A percentile compares a stretch with the other conserved stretches of the same genome.
Evolutionary conservation across 1,140 invertebrate species (phyloP).

Genomic region (Hesperophylax magnus): DNA sequence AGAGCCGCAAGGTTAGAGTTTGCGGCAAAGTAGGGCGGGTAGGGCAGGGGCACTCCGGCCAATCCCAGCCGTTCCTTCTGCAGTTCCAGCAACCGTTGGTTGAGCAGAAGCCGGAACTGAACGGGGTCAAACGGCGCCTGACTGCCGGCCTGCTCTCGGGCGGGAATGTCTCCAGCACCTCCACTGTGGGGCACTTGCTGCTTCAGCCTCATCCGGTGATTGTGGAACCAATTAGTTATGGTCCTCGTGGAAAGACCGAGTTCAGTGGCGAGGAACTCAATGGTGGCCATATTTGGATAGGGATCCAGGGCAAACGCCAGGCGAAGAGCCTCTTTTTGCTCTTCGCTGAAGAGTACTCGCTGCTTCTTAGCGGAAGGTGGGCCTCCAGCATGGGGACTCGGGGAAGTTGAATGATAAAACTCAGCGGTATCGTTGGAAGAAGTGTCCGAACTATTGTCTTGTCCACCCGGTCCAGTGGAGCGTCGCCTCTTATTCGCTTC

Average conservation of each 20-base stretch:
- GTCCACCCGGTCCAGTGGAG: slow-evolving; percentile 81
- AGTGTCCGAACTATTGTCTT: slow-evolving; percentile 88
- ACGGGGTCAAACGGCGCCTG: slow-evolving; percentile 87
- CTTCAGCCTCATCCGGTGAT: slow-evolving; percentile 98
- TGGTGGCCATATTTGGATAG: slow-evolving; percentile 95
- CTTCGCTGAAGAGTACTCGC: slow-evolving; percentile 95
- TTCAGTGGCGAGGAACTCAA: slow-evolving; percentile 94
- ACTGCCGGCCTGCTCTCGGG: slow-evolving; percentile 75
- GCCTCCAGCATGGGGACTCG: slow-evolving; percentile 75
- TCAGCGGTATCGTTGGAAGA: slow-evolving; percentile 91
- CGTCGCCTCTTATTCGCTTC: slow-evolving; percentile 91
- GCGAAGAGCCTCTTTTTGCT: slow-evolving; percentile 96
- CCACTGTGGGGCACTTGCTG: slow-evolving; percentile 86
- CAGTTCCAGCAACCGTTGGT: slow-evolving; percentile 88
- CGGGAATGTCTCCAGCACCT: slow-evolving; percentile 77
- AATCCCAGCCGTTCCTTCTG: slow-evolving; percentile 86
- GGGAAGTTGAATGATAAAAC: slow-evolving; percentile 89
- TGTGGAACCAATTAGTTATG: slow-evolving; percentile 99
- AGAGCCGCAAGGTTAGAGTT: slow-evolving; percentile 82
- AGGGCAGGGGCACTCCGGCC: slow-evolving; percentile 80
- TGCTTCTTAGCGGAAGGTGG: slow-evolving; percentile 90
- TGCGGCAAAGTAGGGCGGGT: slow-evolving; percentile 82
- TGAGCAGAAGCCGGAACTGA: slow-evolving; percentile 89
- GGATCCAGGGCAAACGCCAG: slow-evolving; percentile 95
- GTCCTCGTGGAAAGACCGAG: slow-evolving; percentile 94